phyloP scores from a whole-genome alignment of 1,140 invertebrate species.

The Heliconius melpomene region DNA sequence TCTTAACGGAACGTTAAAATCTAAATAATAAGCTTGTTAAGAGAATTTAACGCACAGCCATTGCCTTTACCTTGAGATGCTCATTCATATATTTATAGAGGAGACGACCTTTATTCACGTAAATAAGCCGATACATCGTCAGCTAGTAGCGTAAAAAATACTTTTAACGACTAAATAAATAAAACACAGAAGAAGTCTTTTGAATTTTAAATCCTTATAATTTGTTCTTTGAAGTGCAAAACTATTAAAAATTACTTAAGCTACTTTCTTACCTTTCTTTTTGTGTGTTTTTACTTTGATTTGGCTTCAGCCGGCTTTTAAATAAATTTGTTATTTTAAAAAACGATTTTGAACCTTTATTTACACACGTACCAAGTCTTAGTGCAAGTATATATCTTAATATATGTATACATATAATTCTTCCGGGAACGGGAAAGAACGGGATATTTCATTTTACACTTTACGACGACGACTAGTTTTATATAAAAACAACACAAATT shows the following conservation, averaged over 20 bases:
- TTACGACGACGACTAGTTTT: too few relatives aligned
- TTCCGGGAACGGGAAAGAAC: too few relatives aligned
- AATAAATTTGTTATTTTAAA: neutral
- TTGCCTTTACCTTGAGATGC: too few relatives aligned
- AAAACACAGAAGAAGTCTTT: neutral
- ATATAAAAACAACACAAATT: neutral
- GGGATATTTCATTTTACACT: too few relatives aligned
- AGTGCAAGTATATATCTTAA: too few relatives aligned
- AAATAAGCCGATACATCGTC: neutral
- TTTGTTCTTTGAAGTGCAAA: constrained; percentile 6
- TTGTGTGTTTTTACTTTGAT: neutral
- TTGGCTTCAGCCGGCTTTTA: neutral
- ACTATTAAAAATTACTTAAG: constrained; percentile 14
- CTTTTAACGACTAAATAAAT: neutral
- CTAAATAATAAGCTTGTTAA: too few relatives aligned
- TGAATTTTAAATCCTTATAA: constrained; percentile 6
- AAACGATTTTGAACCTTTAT: too few relatives aligned
- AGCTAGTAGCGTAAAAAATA: neutral
- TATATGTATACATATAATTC: too few relatives aligned
- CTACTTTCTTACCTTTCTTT: neutral
- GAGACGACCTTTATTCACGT: neutral
- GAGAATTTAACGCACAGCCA: too few relatives aligned
- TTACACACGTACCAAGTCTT: too few relatives aligned
- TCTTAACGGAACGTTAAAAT: too few relatives aligned
- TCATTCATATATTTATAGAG: too few relatives aligned